These are phyloP conservation scores for Phenacoccus solenopsis DNA, from an alignment of 1,140 invertebrate genomes.

Conservation along the genomic window DNA sequence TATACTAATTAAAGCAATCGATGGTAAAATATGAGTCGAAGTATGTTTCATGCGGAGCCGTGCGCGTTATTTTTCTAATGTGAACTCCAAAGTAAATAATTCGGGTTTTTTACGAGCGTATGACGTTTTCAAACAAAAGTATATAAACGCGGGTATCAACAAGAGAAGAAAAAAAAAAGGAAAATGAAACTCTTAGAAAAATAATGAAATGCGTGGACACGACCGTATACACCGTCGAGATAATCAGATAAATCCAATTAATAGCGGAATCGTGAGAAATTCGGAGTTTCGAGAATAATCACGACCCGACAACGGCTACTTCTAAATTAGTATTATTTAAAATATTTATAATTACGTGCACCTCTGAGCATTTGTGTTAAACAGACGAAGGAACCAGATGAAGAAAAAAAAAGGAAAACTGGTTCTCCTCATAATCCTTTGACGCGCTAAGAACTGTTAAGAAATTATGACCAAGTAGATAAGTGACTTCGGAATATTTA, in stretches of 20 bases:
- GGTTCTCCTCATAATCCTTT: background rate
- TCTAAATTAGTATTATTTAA: slow-evolving; percentile 1
- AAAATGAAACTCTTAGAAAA: background rate
- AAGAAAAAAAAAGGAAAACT: background rate
- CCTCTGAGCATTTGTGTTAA: background rate
- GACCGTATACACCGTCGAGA: background rate
- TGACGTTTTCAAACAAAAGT: too few species aligned
- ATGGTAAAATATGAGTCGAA: too few species aligned
- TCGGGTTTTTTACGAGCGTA: too few species aligned
- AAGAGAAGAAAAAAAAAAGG: background rate
- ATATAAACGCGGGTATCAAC: background rate
- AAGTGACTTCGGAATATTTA: background rate
- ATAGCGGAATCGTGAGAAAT: slow-evolving; percentile 14
- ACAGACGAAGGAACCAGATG: background rate
- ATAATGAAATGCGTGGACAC: slow-evolving; percentile 15
- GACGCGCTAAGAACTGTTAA: background rate
- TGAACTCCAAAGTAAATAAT: too few species aligned
- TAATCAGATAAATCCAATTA: slow-evolving; percentile 16
- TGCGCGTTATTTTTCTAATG: too few species aligned
- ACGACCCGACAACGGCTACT: background rate
- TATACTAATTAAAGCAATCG: too few species aligned
- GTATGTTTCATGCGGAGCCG: too few species aligned
- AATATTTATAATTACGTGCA: background rate
- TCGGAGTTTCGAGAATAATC: slow-evolving; percentile 6
- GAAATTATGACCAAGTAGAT: background rate